A percentile compares a stretch with the other conserved stretches of the same genome.
Evolutionary conservation across 2,888 invertebrate genomes (phyloP).

Genomic region (Tinea trinotella): DNA sequence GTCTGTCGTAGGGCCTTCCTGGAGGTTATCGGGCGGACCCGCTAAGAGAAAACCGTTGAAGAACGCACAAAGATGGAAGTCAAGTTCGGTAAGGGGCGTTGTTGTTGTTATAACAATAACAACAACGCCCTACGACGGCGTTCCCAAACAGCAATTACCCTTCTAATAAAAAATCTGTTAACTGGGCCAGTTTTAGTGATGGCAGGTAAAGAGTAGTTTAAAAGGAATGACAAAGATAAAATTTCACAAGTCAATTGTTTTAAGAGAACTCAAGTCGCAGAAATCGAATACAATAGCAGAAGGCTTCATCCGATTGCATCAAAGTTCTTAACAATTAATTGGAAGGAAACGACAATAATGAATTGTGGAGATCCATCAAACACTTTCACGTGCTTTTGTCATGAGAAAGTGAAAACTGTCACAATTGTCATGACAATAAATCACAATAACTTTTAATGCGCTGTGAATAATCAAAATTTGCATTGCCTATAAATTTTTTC

Average conservation of each 20-base stretch:
- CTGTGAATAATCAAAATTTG: constrained; percentile 17
- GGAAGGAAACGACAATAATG: constrained; percentile 23
- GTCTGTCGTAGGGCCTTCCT: too few relatives aligned
- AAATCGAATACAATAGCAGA: constrained; percentile 10
- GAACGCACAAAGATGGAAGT: too few relatives aligned
- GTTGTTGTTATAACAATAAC: too few relatives aligned
- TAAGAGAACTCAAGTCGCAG: background rate
- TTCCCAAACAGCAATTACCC: too few relatives aligned
- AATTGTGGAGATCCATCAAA: constrained; percentile 24
- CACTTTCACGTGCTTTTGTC: constrained; percentile 23
- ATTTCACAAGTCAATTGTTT: background rate
- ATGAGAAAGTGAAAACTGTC: constrained; percentile 25
- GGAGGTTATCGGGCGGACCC: too few relatives aligned
- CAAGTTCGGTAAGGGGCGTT: too few relatives aligned
- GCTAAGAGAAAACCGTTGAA: too few relatives aligned
- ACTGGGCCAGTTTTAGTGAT: too few relatives aligned
- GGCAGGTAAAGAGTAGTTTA: too few relatives aligned
- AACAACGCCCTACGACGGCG: too few relatives aligned
- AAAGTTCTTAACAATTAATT: constrained; percentile 29
- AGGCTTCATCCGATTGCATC: constrained; percentile 23
- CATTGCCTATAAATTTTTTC: constrained; percentile 12
- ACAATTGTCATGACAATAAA: constrained; percentile 23
- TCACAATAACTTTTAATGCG: constrained; percentile 20
- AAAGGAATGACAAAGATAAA: too few relatives aligned
- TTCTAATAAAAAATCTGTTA: too few relatives aligned